Evolutionary conservation across 2,888 invertebrate species (phyloP), one percentile per base, ranked within the genome.

Genomic region (Melinaea menophilus): DNA sequence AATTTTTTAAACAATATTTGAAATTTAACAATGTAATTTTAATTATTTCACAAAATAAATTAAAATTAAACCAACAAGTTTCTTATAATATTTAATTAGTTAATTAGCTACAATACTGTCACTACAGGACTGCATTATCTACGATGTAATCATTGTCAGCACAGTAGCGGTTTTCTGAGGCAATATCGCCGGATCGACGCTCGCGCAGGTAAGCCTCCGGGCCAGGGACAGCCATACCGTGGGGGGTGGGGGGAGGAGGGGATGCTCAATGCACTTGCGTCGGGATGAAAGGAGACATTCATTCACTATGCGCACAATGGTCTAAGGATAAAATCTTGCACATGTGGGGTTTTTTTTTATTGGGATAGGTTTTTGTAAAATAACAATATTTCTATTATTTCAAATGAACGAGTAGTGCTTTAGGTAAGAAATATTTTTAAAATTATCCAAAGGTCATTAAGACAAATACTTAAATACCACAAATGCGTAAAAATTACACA

Each of bases 161-260:
- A 75, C 80, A 78, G 81, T 86, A 85, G 85, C 82, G 82, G 85
- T 80, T 83, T 76, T 75, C 74, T 67, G 77, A 83, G 84, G 81
- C 82, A 82, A 76, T 75, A 79, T 75, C 75, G 75, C 69, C 70
- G 71, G 76, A 75, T 75, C 77, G 74, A 66, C 77, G 79, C 78
- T 69, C 72, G 78, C 78, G 84, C 87, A 87, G 88, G 87, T 87
- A 87, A 86, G 81, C 86, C 86, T 87, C 74, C 79, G 73, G 72
- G 73, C 64, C 70, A 67, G 63, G 66, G 65, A 63, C 68, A 61
- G 66, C 41, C 58, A 45, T 61, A 59, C 60, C 51, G 45, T 60
- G 57, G 71, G 70, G 67, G 71, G 72, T 70, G 70, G 69, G 59
- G 63, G 60, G 65, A 45, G 71, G 62, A 65, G 63, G 67, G 70